A percentile compares a stretch with the other conserved stretches of the same genome.
phyloP scores from a whole-genome alignment of 2,113 vertebrate species.

The Nicator chloris region DNA sequence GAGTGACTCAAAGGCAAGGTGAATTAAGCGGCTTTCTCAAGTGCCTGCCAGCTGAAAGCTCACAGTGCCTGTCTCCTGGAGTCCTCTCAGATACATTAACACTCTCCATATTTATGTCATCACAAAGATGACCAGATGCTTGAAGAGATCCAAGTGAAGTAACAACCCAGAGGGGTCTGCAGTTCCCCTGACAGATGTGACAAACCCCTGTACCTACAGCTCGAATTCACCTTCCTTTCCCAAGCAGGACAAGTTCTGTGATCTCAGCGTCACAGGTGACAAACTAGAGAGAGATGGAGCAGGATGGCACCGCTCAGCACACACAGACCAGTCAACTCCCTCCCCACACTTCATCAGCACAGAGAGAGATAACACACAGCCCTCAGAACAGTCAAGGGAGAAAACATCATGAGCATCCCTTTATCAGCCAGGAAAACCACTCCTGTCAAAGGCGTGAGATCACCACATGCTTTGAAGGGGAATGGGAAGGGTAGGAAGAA shows the following conservation, averaged over 20 bases:
- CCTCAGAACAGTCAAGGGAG: neutral
- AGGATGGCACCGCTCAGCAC: accelerated
- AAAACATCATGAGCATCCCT: neutral
- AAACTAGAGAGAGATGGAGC: neutral
- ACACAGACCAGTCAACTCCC: neutral
- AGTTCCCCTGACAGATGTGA: neutral
- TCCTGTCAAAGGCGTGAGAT: neutral
- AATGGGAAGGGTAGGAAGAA: neutral
- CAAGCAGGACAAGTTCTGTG: neutral
- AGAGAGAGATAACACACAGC: neutral
- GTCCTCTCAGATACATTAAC: neutral
- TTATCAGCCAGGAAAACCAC: neutral
- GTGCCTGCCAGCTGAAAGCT: neutral
- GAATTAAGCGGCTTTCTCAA: neutral
- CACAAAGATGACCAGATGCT: neutral
- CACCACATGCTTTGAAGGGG: neutral
- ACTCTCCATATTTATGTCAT: accelerated
- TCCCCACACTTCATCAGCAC: neutral
- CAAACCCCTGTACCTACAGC: neutral
- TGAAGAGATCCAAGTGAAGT: accelerated
- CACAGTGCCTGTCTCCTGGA: neutral
- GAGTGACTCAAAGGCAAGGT: neutral
- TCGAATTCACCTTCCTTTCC: neutral
- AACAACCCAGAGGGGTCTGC: neutral
- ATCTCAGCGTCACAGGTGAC: neutral